Evolutionary conservation across 2,888 invertebrate genomes (phyloP).

Genomic region (Petrolisthes manimaculis): DNA sequence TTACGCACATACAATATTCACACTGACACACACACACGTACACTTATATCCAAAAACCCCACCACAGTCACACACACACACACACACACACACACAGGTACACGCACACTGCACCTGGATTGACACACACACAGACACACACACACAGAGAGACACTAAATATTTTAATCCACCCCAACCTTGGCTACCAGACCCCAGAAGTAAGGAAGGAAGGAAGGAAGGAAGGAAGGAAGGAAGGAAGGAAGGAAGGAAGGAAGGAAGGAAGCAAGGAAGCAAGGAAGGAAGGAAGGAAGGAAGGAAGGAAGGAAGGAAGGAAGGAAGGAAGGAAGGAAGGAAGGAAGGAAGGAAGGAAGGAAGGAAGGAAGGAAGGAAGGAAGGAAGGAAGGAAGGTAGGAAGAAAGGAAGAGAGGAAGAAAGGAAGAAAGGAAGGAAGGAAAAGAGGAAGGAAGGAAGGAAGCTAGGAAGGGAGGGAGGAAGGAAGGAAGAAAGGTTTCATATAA

Average conservation of each 20-base stretch:
- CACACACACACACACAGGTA: neutral
- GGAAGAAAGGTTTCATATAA: neutral
- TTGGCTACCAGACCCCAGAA: neutral
- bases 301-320: neutral
- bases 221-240: conserved; percentile 17
- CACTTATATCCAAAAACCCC: neutral
- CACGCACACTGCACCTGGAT: no score
- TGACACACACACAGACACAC: neutral
- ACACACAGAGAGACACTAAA: neutral
- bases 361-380: neutral
- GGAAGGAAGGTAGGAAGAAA: conserved; percentile 3
- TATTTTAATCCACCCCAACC: neutral
- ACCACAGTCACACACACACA: neutral
- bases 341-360: conserved; percentile 31
- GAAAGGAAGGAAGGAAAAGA: neutral
- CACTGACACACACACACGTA: neutral
- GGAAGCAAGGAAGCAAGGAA: neutral
- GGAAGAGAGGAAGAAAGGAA: conserved; percentile 4
- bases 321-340: conserved; percentile 1
- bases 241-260: conserved; percentile 8
- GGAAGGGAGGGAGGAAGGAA: conserved; percentile 25
- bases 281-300: neutral
- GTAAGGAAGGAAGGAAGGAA: conserved; percentile 6
- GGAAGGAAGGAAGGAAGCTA: conserved; percentile 16
- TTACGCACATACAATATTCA: neutral